Conservation (phyloP, 2,797 vertebrate genomes). For the Pelobates cultripes region DNA sequence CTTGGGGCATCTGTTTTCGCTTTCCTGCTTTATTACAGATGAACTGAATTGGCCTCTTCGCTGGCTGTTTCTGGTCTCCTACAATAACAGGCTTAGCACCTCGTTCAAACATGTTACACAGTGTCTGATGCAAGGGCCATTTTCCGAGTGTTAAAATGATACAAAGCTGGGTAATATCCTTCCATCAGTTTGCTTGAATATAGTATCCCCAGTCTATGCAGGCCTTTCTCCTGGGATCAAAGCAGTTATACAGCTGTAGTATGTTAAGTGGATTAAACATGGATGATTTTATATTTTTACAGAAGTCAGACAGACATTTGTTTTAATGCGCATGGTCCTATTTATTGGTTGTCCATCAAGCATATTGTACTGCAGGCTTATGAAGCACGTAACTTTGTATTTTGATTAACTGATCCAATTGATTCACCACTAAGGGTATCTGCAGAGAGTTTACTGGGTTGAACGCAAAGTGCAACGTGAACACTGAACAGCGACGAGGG, state of each 20-base stretch:
- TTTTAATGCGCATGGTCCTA: not conserved
- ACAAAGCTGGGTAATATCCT: not conserved
- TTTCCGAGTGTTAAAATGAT: not conserved
- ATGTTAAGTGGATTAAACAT: not conserved
- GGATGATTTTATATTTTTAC: not conserved
- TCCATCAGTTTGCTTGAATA: not conserved
- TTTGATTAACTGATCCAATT: too few relatives aligned
- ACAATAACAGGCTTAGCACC: conserved; percentile 41
- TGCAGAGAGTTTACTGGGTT: too few relatives aligned
- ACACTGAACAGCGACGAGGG: too few relatives aligned
- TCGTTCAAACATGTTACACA: conserved; percentile 4
- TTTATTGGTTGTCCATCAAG: too few relatives aligned
- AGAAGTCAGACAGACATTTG: not conserved
- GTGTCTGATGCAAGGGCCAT: not conserved
- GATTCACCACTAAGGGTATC: too few relatives aligned
- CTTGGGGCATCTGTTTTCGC: conserved; percentile 30
- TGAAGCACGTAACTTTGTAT: too few relatives aligned
- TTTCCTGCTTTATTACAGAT: conserved; percentile 39
- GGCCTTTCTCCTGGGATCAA: not conserved
- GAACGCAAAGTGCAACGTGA: too few relatives aligned
- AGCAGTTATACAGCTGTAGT: not conserved
- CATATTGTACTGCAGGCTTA: too few relatives aligned
- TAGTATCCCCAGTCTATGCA: not conserved
- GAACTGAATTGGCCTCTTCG: conserved; percentile 19
- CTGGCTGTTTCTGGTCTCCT: not conserved